phyloP scores from a whole-genome alignment of 2,888 invertebrate species.

The Cinara cedri region DNA sequence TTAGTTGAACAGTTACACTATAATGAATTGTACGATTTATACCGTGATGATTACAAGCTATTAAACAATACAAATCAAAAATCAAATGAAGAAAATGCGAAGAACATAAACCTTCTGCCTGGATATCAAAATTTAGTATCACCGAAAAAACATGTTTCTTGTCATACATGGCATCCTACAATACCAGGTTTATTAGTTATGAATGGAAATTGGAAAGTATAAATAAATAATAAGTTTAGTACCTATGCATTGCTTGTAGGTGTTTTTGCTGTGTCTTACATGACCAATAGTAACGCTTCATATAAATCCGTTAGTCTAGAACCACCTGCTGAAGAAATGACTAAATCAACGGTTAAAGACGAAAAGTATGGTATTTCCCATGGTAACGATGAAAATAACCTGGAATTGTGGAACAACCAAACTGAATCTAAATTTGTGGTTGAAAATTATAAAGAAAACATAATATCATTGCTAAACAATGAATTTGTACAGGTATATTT shows the following conservation, averaged over 20 bases:
- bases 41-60: conserved; percentile 46
- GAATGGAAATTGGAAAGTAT: too few relatives aligned
- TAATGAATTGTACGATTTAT: conserved; percentile 49
- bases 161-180: conserved; percentile 40
- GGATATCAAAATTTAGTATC: conserved; percentile 1
- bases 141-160: conserved; percentile 24
- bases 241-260: neutral
- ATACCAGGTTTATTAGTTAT: conserved; percentile 24
- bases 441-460: conserved; percentile 38
- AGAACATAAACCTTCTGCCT: neutral
- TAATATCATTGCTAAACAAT: conserved; percentile 10
- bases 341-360: neutral
- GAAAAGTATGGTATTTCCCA: conserved; percentile 10
- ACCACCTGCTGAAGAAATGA: neutral
- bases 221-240: neutral
- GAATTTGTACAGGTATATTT: conserved; percentile 38
- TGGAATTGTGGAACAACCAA: neutral
- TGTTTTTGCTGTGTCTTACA: conserved; percentile 40
- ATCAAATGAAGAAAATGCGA: neutral
- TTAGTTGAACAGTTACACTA: conserved; percentile 31
- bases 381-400: neutral
- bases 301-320: conserved; percentile 20
- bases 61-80: conserved; percentile 2
- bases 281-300: neutral
- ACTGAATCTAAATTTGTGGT: conserved; percentile 7